Percentiles rank a stretch among this genome's conserved stretches.
These are phyloP conservation scores for Ceratina australensis DNA, from an alignment of 1,140 invertebrate genomes.

Conservation along the genomic window DNA sequence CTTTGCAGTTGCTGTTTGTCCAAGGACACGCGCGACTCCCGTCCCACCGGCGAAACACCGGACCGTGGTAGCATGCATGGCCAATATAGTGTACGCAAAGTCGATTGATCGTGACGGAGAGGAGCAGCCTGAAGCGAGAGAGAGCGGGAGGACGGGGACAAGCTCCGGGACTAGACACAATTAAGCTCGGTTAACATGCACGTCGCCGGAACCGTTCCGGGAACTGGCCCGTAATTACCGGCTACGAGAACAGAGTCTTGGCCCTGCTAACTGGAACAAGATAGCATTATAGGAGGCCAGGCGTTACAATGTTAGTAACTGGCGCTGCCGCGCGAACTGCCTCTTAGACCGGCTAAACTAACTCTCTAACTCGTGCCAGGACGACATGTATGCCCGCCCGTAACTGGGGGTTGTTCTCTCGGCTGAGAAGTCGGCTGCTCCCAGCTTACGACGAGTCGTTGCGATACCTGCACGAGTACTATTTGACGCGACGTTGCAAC, in stretches of 20 bases:
- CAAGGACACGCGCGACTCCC: neutral
- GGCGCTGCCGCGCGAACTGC: slow-evolving; percentile 10
- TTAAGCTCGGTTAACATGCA: slow-evolving; percentile 45
- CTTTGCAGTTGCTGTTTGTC: neutral
- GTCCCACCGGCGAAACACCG: neutral
- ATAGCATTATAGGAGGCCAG: slow-evolving; percentile 16
- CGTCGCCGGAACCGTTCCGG: slow-evolving; percentile 38
- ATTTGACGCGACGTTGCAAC: too few species aligned
- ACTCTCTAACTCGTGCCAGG: slow-evolving; percentile 16
- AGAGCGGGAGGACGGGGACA: too few species aligned
- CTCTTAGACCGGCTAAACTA: slow-evolving; percentile 25
- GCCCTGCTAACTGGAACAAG: slow-evolving; percentile 39
- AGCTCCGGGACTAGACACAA: slow-evolving; percentile 29
- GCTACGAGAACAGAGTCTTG: slow-evolving; percentile 21
- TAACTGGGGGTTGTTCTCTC: neutral
- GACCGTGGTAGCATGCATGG: too few species aligned
- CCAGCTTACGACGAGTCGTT: neutral
- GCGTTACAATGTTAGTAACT: slow-evolving; percentile 3
- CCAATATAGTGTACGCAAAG: neutral
- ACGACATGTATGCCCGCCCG: neutral
- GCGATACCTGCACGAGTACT: neutral
- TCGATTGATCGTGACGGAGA: slow-evolving; percentile 16
- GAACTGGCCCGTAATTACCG: slow-evolving; percentile 43
- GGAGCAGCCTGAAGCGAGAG: neutral
- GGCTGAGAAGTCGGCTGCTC: neutral